Conservation (phyloP, 2,888 invertebrate species). For the Hemicrepidius hirtus region DNA sequence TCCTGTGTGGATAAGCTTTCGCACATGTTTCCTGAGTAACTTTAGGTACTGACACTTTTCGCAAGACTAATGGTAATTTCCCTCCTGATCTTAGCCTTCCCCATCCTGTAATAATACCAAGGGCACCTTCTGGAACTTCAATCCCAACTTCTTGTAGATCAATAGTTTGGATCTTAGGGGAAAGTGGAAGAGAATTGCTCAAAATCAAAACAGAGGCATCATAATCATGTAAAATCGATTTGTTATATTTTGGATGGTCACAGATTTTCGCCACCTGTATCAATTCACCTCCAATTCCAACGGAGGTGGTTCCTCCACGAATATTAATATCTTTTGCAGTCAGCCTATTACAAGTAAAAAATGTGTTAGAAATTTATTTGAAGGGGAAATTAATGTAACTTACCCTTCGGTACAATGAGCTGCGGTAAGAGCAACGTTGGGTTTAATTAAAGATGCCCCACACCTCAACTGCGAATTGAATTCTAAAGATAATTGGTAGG, state of each 20-base stretch:
- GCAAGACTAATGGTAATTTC: neutral
- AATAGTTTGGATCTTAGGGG: neutral
- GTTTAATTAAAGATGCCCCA: conserved; percentile 13
- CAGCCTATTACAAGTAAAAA: no score
- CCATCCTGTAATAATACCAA: conserved; percentile 2
- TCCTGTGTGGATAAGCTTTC: neutral
- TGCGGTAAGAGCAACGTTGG: conserved; percentile 27
- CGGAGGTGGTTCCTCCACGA: no score
- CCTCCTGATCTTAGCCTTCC: no score
- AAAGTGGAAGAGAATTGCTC: neutral
- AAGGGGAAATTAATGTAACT: no score
- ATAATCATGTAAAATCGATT: neutral
- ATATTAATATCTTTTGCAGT: no score
- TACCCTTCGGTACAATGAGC: no score
- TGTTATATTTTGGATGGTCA: conserved; percentile 1
- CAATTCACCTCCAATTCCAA: neutral
- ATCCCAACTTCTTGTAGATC: neutral
- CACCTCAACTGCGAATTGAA: neutral
- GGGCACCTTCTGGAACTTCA: neutral
- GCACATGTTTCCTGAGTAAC: neutral
- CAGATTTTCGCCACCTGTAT: neutral
- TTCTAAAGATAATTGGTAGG: conserved; percentile 19
- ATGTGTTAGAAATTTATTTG: no score
- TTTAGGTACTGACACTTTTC: neutral
- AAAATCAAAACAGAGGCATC: neutral